Evolutionary conservation across 2,888 invertebrate species (phyloP).

Genomic region (Saturnia japonica): DNA sequence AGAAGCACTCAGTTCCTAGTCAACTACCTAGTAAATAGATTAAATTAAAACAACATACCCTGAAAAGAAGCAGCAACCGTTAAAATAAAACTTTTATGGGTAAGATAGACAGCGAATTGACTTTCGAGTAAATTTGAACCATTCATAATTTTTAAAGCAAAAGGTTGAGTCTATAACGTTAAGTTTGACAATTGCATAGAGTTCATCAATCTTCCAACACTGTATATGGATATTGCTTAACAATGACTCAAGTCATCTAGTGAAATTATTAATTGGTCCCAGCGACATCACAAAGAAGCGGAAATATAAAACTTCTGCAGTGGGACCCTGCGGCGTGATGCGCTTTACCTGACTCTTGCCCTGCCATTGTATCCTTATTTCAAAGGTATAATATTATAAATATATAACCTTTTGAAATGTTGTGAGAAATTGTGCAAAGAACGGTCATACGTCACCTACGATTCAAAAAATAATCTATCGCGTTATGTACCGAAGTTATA

Average conservation of each 20-base stretch:
- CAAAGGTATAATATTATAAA: constrained; percentile 62
- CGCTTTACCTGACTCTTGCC: constrained; percentile 81
- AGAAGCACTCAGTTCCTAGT: constrained; percentile 27
- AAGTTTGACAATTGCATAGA: constrained; percentile 74
- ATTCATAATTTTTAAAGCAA: constrained; percentile 8
- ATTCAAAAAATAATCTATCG: constrained; percentile 54
- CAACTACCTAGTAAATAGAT: constrained; percentile 22
- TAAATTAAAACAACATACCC: constrained; percentile 12
- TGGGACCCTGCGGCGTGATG: constrained; percentile 72
- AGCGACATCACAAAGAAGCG: constrained; percentile 76
- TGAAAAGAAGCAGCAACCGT: neutral
- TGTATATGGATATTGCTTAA: constrained; percentile 62
- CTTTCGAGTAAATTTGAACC: constrained; percentile 17
- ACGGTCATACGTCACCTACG: constrained; percentile 58
- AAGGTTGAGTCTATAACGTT: constrained; percentile 62
- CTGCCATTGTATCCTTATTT: constrained; percentile 72
- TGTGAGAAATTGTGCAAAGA: constrained; percentile 80
- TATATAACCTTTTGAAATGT: constrained; percentile 60
- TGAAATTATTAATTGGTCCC: constrained; percentile 79
- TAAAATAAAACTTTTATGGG: neutral
- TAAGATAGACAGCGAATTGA: neutral
- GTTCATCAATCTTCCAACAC: constrained; percentile 77
- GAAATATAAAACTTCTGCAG: constrained; percentile 80
- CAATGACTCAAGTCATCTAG: constrained; percentile 79
- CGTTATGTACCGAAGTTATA: constrained; percentile 51